Conservation (phyloP, 2,888 invertebrate species). For the Drosophila multiciliata region DNA sequence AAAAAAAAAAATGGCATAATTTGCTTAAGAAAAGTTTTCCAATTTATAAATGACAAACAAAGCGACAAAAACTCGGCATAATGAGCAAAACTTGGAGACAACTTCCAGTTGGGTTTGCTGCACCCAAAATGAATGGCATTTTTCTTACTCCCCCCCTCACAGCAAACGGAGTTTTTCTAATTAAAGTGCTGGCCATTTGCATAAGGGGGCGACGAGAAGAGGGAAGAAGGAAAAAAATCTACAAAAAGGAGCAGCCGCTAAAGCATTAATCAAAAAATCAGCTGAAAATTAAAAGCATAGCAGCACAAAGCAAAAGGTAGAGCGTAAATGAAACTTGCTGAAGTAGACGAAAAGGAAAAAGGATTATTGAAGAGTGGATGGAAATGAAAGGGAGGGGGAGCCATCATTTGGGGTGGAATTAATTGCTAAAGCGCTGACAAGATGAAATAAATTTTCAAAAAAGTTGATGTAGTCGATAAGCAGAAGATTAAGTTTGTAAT, state of each 20-base stretch:
- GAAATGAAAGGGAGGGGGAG: neutral
- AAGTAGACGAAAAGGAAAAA: slow-evolving; percentile 34
- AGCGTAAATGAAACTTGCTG: slow-evolving; percentile 22
- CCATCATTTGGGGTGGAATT: slow-evolving; percentile 21
- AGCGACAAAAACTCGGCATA: slow-evolving; percentile 59
- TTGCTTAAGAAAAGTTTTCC: slow-evolving; percentile 81
- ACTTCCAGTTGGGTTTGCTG: slow-evolving; percentile 29
- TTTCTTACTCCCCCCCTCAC: slow-evolving; percentile 21
- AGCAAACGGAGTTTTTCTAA: slow-evolving; percentile 56
- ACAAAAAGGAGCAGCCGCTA: slow-evolving; percentile 62
- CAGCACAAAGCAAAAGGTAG: slow-evolving; percentile 39
- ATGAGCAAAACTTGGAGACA: slow-evolving; percentile 64
- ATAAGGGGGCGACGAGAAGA: slow-evolving; percentile 48
- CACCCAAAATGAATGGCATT: slow-evolving; percentile 66
- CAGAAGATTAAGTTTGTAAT: neutral
- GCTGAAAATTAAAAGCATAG: slow-evolving; percentile 73
- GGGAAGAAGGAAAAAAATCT: neutral
- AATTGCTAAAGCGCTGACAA: slow-evolving; percentile 37
- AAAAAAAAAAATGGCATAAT: slow-evolving; percentile 65
- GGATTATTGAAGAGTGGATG: slow-evolving; percentile 41
- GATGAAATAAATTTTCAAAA: slow-evolving; percentile 24
- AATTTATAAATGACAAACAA: slow-evolving; percentile 82
- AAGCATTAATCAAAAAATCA: slow-evolving; percentile 81
- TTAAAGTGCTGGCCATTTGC: slow-evolving; percentile 76
- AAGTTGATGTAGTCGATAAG: slow-evolving; percentile 1